Conservation (phyloP, 2,797 vertebrate genomes). For the Poeciliopsis paucimaculata region DNA sequence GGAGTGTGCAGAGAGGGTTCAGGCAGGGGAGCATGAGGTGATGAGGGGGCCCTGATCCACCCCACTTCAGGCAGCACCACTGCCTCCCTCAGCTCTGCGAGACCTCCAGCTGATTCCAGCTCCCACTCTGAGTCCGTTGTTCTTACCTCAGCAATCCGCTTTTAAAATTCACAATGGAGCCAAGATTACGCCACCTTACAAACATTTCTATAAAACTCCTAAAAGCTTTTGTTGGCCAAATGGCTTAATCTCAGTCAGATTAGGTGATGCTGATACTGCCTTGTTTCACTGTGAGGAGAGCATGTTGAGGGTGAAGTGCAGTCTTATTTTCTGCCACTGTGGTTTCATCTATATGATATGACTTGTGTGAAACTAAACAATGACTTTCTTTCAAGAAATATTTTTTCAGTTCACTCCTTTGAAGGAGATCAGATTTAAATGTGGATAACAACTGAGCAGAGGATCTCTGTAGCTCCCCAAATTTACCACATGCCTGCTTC, state of each 20-base stretch:
- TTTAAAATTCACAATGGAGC: constrained; percentile 3
- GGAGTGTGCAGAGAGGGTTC: constrained; percentile 42
- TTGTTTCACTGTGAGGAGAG: background rate
- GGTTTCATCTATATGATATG: background rate
- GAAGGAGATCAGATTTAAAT: background rate
- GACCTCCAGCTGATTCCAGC: constrained; percentile 31
- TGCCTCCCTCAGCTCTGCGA: constrained; percentile 2
- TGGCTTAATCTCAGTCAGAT: background rate
- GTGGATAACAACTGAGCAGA: no score
- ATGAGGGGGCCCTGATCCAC: constrained; percentile 23
- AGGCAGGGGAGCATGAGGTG: constrained; percentile 18
- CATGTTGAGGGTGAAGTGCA: background rate
- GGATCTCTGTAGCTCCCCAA: background rate
- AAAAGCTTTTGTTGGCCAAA: background rate
- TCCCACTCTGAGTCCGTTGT: background rate
- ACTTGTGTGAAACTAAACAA: background rate
- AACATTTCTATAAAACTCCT: background rate
- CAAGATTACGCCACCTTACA: background rate
- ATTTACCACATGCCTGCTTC: no score
- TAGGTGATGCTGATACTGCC: background rate
- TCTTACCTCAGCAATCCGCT: constrained; percentile 7
- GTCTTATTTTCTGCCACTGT: background rate
- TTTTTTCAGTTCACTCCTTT: background rate
- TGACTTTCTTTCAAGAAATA: background rate
- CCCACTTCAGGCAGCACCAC: constrained; percentile 8